A percentile compares a stretch with the other conserved stretches of the same genome.
These are phyloP conservation scores for Opisthocomus hoazin DNA, from an alignment of 2,113 vertebrate genomes.

Conservation along the genomic window DNA sequence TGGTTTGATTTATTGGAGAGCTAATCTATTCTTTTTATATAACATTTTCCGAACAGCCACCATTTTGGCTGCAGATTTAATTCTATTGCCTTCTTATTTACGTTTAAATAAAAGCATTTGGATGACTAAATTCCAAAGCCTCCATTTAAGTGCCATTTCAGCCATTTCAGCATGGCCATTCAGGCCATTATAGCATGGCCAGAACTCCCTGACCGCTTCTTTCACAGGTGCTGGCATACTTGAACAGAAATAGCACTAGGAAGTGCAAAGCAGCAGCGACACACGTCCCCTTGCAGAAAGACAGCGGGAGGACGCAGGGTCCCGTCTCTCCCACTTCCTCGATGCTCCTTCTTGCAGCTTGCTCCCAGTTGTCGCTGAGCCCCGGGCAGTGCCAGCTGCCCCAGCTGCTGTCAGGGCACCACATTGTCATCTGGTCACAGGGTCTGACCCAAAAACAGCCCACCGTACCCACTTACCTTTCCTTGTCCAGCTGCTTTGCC, in stretches of 20 bases:
- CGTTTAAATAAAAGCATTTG: not conserved
- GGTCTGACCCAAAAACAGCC: not conserved
- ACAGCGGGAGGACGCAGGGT: fast-evolving
- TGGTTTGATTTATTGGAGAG: not conserved
- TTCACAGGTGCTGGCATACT: not conserved
- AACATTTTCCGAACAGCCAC: not conserved
- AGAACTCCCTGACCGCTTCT: not conserved
- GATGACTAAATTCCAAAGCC: not conserved
- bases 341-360: not conserved
- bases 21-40: not conserved
- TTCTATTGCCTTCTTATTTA: not conserved
- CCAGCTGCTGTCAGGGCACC: not conserved
- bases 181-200: not conserved
- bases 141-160: not conserved
- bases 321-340: not conserved
- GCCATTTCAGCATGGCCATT: not conserved
- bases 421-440: fast-evolving
- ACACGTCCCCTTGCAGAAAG: not conserved
- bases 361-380: not conserved
- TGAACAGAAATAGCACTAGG: not conserved
- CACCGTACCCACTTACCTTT: not conserved
- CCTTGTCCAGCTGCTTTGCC: not conserved
- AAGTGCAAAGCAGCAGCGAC: not conserved
- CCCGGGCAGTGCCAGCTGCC: not conserved
- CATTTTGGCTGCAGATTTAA: not conserved